These are phyloP conservation scores for Chionis minor DNA, from an alignment of 2,113 vertebrate genomes.

Conservation along the genomic window DNA sequence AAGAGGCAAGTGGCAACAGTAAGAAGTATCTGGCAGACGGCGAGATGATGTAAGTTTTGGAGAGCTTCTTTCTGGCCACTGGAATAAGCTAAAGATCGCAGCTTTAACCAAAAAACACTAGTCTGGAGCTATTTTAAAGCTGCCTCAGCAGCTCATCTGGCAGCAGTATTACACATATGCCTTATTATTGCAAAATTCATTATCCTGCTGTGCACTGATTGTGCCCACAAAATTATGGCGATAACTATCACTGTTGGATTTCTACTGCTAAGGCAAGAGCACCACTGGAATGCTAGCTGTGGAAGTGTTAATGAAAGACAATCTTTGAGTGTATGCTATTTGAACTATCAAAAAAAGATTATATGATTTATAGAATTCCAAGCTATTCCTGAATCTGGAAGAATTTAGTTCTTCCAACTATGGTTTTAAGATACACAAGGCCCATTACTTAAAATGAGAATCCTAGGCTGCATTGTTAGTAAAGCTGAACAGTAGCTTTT, in stretches of 20 bases:
- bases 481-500: not conserved
- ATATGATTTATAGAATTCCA: not conserved
- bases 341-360: not conserved
- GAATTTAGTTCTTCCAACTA: not conserved
- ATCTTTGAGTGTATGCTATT: not conserved
- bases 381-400: not conserved
- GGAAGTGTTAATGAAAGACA: not conserved
- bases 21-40: not conserved
- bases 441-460: not conserved
- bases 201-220: not conserved
- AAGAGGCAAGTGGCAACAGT: not conserved
- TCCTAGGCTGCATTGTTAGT: not conserved
- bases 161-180: not conserved
- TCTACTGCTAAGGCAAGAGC: not conserved
- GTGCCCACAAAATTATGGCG: not conserved
- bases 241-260: not conserved
- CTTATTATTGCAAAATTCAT: not conserved
- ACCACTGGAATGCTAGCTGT: not conserved
- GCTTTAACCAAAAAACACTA: not conserved
- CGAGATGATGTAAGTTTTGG: not conserved
- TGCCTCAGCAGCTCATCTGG: not conserved
- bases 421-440: not conserved
- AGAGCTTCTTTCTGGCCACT: not conserved
- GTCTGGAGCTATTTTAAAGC: not conserved
- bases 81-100: not conserved